Conservation (phyloP, 2,113 vertebrate species). For the Crotalus viridis region DNA sequence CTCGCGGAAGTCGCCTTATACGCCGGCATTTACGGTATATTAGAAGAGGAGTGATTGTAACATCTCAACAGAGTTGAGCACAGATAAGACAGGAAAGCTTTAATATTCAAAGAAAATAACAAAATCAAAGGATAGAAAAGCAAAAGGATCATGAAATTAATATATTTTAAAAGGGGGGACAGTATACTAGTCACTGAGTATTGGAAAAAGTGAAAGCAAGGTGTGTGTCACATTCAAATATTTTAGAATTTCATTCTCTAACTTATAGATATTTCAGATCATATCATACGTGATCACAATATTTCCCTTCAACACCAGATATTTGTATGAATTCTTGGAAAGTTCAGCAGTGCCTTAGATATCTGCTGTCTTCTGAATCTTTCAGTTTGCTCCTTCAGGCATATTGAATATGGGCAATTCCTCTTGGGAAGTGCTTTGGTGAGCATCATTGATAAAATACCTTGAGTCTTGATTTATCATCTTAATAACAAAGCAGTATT, state of each 20-base stretch:
- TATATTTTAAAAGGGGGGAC: neutral
- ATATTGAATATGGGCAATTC: neutral
- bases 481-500: constrained; percentile 1
- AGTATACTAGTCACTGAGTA: neutral
- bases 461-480: neutral
- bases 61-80: neutral
- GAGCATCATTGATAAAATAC: constrained; percentile 2
- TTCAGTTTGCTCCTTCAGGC: neutral
- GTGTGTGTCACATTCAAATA: neutral
- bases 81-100: neutral
- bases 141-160: neutral
- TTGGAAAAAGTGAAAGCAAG: neutral
- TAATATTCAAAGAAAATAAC: neutral
- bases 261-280: neutral
- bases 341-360: neutral
- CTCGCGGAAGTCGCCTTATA: no score
- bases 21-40: neutral
- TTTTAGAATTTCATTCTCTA: neutral
- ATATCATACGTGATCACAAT: neutral
- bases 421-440: neutral
- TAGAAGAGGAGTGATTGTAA: neutral
- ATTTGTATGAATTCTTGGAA: neutral
- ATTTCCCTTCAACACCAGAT: neutral
- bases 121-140: neutral
- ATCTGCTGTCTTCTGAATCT: neutral